Evolutionary conservation across 2,113 vertebrate genomes (phyloP).

Genomic region (Lota lota): DNA sequence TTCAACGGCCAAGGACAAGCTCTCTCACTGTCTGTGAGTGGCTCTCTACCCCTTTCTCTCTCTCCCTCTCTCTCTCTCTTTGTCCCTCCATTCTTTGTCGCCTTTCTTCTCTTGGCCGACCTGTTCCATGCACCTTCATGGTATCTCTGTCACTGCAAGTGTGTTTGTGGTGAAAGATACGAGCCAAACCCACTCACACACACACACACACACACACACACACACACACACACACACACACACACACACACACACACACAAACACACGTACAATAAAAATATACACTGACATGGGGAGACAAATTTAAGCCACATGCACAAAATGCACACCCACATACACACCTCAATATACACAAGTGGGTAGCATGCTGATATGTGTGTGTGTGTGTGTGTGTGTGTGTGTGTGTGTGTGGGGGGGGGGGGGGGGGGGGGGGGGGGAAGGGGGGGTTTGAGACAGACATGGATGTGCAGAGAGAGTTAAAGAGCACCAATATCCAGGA

Average conservation of each 20-base stretch:
- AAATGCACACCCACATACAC: constrained; percentile 14
- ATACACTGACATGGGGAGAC: not conserved
- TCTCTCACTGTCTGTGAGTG: constrained; percentile 2
- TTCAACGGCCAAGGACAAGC: constrained; percentile 55
- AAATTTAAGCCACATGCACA: not conserved
- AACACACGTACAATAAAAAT: not conserved
- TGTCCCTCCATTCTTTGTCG: constrained; percentile 8
- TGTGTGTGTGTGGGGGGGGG: constrained; percentile 5
- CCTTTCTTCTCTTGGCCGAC: not conserved
- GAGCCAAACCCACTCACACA: constrained; percentile 2
- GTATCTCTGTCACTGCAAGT: not conserved
- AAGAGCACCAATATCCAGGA: constrained; percentile 59
- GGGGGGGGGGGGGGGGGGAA: not conserved
- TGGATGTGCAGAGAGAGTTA: constrained; percentile 63
- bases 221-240: constrained; percentile 27
- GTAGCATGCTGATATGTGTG: constrained; percentile 58
- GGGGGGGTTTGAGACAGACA: constrained; percentile 36
- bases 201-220: constrained; percentile 18
- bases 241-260: constrained; percentile 17
- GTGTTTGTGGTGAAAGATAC: no score
- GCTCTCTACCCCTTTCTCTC: constrained; percentile 6
- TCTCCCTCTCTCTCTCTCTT: constrained; percentile 4
- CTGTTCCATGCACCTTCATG: constrained; percentile 1
- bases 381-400: no score
- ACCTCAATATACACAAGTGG: constrained; percentile 40